These are phyloP conservation scores for Nudaria mundana DNA, from an alignment of 2,888 invertebrate genomes.

Conservation along the genomic window DNA sequence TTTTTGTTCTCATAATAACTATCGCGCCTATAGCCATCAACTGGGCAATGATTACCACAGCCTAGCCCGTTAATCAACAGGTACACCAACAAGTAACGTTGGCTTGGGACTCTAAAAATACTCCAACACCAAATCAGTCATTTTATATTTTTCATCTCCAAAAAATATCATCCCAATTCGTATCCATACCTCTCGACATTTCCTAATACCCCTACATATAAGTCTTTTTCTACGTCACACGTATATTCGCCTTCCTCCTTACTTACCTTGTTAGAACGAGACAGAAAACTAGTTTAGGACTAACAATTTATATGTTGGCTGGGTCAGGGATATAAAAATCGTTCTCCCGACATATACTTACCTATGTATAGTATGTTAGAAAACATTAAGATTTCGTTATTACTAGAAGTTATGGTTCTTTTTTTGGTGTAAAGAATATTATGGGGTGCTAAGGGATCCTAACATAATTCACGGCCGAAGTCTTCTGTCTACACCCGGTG, in stretches of 20 bases:
- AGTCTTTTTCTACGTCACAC: conserved; percentile 69
- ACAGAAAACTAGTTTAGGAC: conserved; percentile 64
- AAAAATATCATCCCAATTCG: conserved; percentile 17
- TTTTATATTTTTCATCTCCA: background rate
- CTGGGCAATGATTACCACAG: too few species aligned
- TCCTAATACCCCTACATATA: conserved; percentile 61
- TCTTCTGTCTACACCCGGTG: too few species aligned
- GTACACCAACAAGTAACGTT: too few species aligned
- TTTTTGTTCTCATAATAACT: too few species aligned
- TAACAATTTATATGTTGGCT: conserved; percentile 81
- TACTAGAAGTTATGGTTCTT: conserved; percentile 66
- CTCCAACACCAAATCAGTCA: too few species aligned
- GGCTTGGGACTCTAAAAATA: too few species aligned
- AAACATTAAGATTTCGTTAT: conserved; percentile 69
- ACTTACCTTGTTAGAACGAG: conserved; percentile 47
- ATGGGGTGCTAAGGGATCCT: too few species aligned
- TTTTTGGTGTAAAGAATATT: conserved; percentile 48
- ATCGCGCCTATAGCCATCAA: too few species aligned
- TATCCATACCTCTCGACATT: conserved; percentile 49
- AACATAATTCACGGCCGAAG: too few species aligned
- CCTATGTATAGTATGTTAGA: too few species aligned
- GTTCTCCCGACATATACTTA: conserved; percentile 62
- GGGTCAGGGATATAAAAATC: conserved; percentile 82
- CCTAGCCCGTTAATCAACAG: too few species aligned
- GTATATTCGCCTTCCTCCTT: conserved; percentile 54